Base-by-base conservation (phyloP, 2,113 vertebrate species). In the Dolichotis patagonum region DNA sequence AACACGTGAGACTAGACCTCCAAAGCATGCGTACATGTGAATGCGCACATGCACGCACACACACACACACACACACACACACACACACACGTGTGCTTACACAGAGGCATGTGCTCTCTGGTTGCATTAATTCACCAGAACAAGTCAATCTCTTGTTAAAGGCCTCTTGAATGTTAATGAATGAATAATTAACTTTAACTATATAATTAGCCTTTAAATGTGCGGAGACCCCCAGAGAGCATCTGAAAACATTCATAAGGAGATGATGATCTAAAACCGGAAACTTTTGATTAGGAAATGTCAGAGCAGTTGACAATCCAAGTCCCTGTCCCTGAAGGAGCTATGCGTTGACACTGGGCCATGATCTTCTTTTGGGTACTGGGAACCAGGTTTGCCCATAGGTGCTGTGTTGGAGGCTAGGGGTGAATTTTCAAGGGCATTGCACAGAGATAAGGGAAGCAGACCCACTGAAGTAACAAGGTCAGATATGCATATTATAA, bases 101-200 rank as follows among this genome's bases (percentile, higher is more conserved):
- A 56, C 54, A 56, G 16, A 56, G 54, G 84, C n/a, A 10, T 32
- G 32, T 43, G 11, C 11, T 2, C 30, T 65, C 83, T 49, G 54
- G 22, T 97, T 98, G 90, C 75, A 89, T 98, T 96, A 96, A 92
- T 93, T 96, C 96, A 97, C 94, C 97, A 92, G 92, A 95, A 26
- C 52, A 88, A 97, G 96, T 91, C 84, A 92, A 7, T 92, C 80
- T 73, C 96, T 97, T 78, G 52, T 97, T 97, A 90, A 97, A 92
- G 85, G 1, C 85, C 58, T 97, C 81, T 95, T 94, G 78, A 96
- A 98, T 94, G 94, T 95, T 98, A 98, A 83, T 97, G 96, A 94
- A 97, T 94, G 92, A 97, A 97, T 98, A 98, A 96, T 97, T 98
- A 97, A 92, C 93, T 95, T 96, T 97, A 97, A 97, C 96, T 97